Percentiles rank a stretch among this genome's conserved stretches.
Conservation (phyloP, 1,140 invertebrate species). For the Caenorhabditis tropicalis region DNA sequence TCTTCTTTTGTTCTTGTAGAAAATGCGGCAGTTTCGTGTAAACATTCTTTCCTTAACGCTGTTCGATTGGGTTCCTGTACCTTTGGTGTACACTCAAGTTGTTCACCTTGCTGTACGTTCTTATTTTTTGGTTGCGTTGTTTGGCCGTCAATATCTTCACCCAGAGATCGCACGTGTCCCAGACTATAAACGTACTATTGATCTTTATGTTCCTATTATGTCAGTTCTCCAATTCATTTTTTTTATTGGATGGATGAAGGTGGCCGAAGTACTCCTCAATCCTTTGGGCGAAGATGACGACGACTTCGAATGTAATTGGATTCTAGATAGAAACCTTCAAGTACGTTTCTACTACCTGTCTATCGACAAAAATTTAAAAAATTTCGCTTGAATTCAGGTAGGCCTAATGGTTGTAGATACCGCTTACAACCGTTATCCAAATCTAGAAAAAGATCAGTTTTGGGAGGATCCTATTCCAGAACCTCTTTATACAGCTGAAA, state of each 20-base stretch:
- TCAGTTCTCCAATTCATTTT: conserved; percentile 63
- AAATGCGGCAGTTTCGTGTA: conserved; percentile 67
- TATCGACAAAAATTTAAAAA: not conserved
- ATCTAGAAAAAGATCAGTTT: conserved; percentile 52
- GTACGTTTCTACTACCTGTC: not conserved
- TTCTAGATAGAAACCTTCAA: conserved; percentile 52
- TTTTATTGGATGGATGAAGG: conserved; percentile 66
- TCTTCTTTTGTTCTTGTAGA: conserved; percentile 53
- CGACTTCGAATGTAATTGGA: conserved; percentile 69
- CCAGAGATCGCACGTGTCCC: conserved; percentile 14
- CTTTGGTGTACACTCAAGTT: conserved; percentile 62
- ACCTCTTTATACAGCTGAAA: conserved; percentile 55
- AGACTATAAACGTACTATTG: conserved; percentile 48
- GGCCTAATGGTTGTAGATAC: conserved; percentile 57
- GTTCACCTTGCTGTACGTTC: conserved; percentile 60
- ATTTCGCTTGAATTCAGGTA: conserved; percentile 36
- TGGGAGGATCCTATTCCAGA: conserved; percentile 54
- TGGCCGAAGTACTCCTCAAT: conserved; percentile 62
- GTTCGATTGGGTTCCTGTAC: conserved; percentile 69
- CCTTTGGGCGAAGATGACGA: conserved; percentile 64
- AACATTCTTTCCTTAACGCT: conserved; percentile 66
- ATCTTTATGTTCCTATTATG: conserved; percentile 67
- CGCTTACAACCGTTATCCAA: conserved; percentile 45
- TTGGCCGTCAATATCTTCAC: conserved; percentile 66
- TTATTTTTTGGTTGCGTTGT: conserved; percentile 66